Evolutionary conservation across 2,113 vertebrate species (phyloP), one percentile per base, ranked within the genome.

Genomic region (Pimephales promelas): DNA sequence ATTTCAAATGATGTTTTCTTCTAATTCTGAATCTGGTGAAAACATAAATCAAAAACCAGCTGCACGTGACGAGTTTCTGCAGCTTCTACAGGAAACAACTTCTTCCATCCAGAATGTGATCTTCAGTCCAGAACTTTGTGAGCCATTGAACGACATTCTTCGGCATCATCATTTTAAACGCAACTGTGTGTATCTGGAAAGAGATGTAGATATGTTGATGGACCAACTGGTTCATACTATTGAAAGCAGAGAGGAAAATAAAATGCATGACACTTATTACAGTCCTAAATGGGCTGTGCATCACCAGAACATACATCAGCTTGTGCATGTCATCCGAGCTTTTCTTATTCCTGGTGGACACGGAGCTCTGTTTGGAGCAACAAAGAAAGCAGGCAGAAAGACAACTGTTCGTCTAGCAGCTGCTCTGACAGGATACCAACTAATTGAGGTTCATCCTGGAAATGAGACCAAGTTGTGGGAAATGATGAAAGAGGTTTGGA

Each of bases 341-440:
- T 79, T 97, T 76, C 88, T 93, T 13, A 88, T 93, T 54, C 94
- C 95, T 5, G 89, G 87, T 62, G 94, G 94, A 77, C 96, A 97
- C 0, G 92, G 93, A 1, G 88, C 93, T 1, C 89, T 97, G 18
- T 88, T 95, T 0, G 87, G 92, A 14, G 79, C 89, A 3, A 40
- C 54, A 45, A 88, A 59, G 20, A 91, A 92, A 79, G 95, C 95
- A 0, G 96, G 96, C 3, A 94, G 95, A n/a, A 93, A 87, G 84
- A 91, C 93, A 5, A 92, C 93, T 0, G 85, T 96, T 56, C 90
- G 88, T 4, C 77, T 97, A 71, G 96, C 95, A 0, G 90, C 94
- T 0, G 47, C 28, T 3, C 85, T 95, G 11, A 89, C 87, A 1
- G 93, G 90, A 76, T 91, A 83, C 43, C 81, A 81, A 13, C 28